phyloP scores from a whole-genome alignment of 2,797 vertebrate genomes.

The Microcaecilia unicolor region DNA sequence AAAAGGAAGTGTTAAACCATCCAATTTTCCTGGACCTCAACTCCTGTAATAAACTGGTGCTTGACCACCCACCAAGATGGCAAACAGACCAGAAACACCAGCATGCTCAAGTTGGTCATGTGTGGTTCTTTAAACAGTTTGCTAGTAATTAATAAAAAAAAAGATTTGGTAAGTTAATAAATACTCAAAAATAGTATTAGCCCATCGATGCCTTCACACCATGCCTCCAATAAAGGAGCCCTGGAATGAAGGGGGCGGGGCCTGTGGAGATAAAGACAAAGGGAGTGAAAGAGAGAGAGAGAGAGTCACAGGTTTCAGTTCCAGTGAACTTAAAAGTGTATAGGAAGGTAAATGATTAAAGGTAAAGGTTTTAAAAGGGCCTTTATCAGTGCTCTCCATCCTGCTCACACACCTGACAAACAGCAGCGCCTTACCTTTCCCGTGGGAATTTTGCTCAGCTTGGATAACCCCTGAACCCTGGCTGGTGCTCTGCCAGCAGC shows the following conservation, averaged over 20 bases:
- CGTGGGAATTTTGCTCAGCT: conserved; percentile 76
- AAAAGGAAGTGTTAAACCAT: too few relatives aligned
- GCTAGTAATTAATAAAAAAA: not conserved
- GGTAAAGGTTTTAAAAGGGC: conserved; percentile 26
- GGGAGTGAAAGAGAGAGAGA: not conserved
- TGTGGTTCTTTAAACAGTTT: not conserved
- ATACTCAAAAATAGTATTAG: not conserved
- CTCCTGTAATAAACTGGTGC: too few relatives aligned
- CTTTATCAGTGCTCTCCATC: conserved; percentile 23
- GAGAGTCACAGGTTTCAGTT: not conserved
- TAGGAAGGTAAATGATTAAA: not conserved
- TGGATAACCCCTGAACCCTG: conserved; percentile 78
- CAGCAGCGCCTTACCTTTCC: conserved; percentile 69
- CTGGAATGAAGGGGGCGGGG: not conserved
- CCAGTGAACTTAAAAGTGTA: not conserved
- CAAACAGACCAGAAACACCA: too few relatives aligned
- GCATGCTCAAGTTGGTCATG: too few relatives aligned
- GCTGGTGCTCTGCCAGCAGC: conserved; percentile 76
- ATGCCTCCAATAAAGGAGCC: not conserved
- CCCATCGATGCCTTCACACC: not conserved
- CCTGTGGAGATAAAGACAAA: not conserved
- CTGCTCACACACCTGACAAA: conserved; percentile 20
- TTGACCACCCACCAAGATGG: too few relatives aligned
- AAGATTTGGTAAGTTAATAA: not conserved
- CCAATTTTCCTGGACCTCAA: too few relatives aligned